Conservation (phyloP, 37 sponge, comb jelly and placozoan genomes). For the Haliclona indistincta region DNA sequence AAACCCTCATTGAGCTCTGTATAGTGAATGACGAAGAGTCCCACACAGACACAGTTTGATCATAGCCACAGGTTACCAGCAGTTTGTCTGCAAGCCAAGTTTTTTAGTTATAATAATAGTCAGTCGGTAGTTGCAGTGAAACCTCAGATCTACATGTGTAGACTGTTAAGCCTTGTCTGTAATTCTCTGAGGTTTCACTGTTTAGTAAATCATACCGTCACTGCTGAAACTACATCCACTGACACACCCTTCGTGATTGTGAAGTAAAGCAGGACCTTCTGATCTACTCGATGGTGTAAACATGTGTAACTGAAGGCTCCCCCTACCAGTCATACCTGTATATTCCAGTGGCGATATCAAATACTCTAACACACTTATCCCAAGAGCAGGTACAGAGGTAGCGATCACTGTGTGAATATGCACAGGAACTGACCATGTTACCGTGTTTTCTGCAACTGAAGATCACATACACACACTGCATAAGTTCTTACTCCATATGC, state of each 20-base stretch:
- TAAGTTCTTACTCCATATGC: constrained; percentile 46
- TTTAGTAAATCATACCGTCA: constrained; percentile 57
- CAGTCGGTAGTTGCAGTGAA: not conserved
- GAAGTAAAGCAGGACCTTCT: constrained; percentile 65
- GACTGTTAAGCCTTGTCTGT: not conserved
- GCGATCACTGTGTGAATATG: constrained; percentile 60
- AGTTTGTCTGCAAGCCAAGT: constrained; percentile 17
- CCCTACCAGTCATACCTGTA: constrained; percentile 77
- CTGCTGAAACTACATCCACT: constrained; percentile 75
- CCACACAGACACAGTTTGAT: constrained; percentile 58
- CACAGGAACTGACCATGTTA: constrained; percentile 44
- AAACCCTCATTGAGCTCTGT: too few species aligned
- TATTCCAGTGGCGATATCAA: constrained; percentile 65
- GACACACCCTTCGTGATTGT: constrained; percentile 90
- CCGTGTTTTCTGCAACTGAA: constrained; percentile 14
- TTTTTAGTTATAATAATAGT: not conserved
- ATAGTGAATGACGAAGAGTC: not conserved
- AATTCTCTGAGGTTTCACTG: not conserved
- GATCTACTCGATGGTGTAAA: constrained; percentile 14
- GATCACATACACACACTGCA: not conserved
- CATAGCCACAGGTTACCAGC: constrained; percentile 71
- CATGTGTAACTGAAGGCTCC: too few species aligned
- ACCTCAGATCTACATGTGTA: too few species aligned
- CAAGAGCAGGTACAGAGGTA: constrained; percentile 65
- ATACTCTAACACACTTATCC: too few species aligned